Evolutionary conservation across 2,888 invertebrate genomes (phyloP).

Genomic region (Agrochola circellaris): DNA sequence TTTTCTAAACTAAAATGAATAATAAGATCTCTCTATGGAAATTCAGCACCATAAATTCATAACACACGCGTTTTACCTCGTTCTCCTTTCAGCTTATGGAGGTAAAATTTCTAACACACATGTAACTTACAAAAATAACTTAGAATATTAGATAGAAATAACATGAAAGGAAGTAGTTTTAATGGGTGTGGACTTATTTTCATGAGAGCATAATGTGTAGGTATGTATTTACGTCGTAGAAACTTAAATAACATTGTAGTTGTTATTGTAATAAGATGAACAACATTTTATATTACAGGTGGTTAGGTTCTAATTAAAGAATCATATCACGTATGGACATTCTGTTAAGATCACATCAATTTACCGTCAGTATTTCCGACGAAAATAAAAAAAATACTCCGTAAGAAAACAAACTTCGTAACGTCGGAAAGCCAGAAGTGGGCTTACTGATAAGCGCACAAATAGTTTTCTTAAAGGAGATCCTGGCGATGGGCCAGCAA

Average conservation of each 20-base stretch:
- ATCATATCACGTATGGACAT: background rate
- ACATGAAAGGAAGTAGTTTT: background rate
- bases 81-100: background rate
- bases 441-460: slow-evolving; percentile 54
- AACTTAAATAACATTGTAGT: background rate
- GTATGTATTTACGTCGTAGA: background rate
- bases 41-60: slow-evolving; percentile 57
- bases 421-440: slow-evolving; percentile 28
- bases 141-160: background rate
- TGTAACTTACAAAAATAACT: background rate
- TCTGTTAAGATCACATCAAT: background rate
- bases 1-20: slow-evolving; percentile 69
- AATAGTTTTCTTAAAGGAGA: slow-evolving; percentile 53
- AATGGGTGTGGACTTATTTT: background rate
- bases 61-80: slow-evolving; percentile 8
- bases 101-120: background rate
- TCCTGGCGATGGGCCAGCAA: slow-evolving; percentile 50
- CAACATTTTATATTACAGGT: background rate
- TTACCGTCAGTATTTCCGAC: background rate
- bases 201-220: background rate
- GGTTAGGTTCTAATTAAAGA: background rate
- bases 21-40: slow-evolving; percentile 64
- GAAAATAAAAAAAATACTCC: slow-evolving; percentile 19
- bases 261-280: background rate
- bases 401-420: slow-evolving; percentile 28